Base-by-base conservation (phyloP, 2,888 invertebrate species). In the Tipula lateralis region DNA sequence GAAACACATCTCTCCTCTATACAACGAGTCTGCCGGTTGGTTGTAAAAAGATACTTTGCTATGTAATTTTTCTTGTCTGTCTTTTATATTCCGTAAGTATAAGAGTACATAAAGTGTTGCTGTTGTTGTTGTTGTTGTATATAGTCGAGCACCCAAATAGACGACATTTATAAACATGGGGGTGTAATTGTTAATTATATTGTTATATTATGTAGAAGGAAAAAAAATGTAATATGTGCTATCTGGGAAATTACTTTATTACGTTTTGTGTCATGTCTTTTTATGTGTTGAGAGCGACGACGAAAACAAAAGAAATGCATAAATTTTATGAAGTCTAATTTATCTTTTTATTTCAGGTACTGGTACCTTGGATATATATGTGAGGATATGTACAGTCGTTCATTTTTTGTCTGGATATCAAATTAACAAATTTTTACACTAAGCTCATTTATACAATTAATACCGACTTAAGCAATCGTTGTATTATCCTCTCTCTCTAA, bases 131-230 rank as follows among this genome's bases (percentile, higher is more conserved):
- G n/a, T n/a, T n/a, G 32, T 3, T 32, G 7, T 32, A 32, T 32
- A 32, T n/a, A 4, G 16, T 39, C 13, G 32, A 44, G 44, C 24
- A 66, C 9, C 66, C 24, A 66, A 66, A 24, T 19, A 66, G 24
- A 66, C 6, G 19, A 66, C 66, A 24, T n/a, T n/a, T n/a, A n/a
- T 66, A 66, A 66, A 24, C 66, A 66, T 66, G 66, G 66, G 66
- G 66, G 66, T 66, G 66, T 66, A 66, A 66, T 66, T 66, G 66
- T 66, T 66, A 66, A 66, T 66, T 66, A 66, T 66, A 66, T 66
- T 66, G 66, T 66, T 66, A 66, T 66, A 66, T 66, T 66, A 66
- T 66, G 24, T 24, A 66, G 66, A 66, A 66, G 24, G 66, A 9
- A 36, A 24, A 44, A n/a, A n/a, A n/a, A n/a, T n/a, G 44, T 66